Evolutionary conservation across 2,113 vertebrate genomes (phyloP).

Genomic region (Prolemur simus): DNA sequence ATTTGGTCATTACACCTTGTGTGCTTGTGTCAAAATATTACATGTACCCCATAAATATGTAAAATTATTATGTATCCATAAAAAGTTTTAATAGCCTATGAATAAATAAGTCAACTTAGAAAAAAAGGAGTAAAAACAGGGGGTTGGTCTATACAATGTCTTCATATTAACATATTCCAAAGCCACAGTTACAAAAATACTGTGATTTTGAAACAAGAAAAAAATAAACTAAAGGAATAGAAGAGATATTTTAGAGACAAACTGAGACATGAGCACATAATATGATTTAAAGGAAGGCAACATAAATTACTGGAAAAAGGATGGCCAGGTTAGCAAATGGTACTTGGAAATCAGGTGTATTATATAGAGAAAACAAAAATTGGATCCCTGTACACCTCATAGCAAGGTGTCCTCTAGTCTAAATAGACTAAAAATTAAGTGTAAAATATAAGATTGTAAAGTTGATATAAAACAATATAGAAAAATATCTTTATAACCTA

Average conservation of each 20-base stretch:
- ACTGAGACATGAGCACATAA: neutral
- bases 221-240: neutral
- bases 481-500: neutral
- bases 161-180: neutral
- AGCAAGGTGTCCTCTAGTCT: neutral
- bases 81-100: neutral
- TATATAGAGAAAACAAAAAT: neutral
- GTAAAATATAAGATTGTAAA: neutral
- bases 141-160: neutral
- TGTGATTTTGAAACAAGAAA: neutral
- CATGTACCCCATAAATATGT: neutral
- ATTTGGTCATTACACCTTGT: neutral
- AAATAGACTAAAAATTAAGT: slow-evolving; percentile 11
- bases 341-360: neutral
- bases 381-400: neutral
- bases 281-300: neutral
- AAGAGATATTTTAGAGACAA: neutral
- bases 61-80: neutral
- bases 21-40: neutral
- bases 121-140: neutral
- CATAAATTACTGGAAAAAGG: neutral
- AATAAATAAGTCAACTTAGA: neutral
- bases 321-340: neutral
- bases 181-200: neutral
- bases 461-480: neutral